A percentile compares a stretch with the other conserved stretches of the same genome.
phyloP scores from a whole-genome alignment of 2,113 vertebrate species.

The Micronisus gabar region DNA sequence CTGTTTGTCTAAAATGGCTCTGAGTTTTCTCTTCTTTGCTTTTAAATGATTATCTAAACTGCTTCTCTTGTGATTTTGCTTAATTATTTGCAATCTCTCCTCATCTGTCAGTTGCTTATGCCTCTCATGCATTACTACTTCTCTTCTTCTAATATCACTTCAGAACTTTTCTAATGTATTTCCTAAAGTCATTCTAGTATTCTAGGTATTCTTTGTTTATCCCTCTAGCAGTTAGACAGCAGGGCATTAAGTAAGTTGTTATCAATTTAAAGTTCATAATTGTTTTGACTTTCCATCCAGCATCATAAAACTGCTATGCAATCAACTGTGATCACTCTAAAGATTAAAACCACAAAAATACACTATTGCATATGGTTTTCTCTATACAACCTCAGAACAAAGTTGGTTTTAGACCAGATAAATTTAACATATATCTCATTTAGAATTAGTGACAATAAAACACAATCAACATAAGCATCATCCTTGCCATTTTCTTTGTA shows the following conservation, averaged over 20 bases:
- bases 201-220: conserved; percentile 50
- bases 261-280: conserved; percentile 3
- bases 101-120: background rate
- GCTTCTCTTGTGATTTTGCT: background rate
- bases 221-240: conserved; percentile 40
- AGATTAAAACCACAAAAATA: background rate
- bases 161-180: background rate
- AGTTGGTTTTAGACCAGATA: background rate
- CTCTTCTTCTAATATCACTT: background rate
- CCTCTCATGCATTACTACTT: background rate
- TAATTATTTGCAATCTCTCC: background rate
- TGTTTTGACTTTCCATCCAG: background rate
- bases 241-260: background rate
- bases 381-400: background rate
- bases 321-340: background rate
- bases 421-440: background rate
- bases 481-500: background rate
- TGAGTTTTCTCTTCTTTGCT: background rate
- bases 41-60: background rate
- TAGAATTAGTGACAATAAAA: background rate
- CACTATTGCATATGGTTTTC: background rate
- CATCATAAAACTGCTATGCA: background rate
- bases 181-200: background rate
- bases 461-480: background rate
- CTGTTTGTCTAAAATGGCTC: background rate